These are phyloP conservation scores for Cassiopea andromeda DNA, from an alignment of 30 jellyfish, hydroid and myxozoan species.

Conservation along the genomic window DNA sequence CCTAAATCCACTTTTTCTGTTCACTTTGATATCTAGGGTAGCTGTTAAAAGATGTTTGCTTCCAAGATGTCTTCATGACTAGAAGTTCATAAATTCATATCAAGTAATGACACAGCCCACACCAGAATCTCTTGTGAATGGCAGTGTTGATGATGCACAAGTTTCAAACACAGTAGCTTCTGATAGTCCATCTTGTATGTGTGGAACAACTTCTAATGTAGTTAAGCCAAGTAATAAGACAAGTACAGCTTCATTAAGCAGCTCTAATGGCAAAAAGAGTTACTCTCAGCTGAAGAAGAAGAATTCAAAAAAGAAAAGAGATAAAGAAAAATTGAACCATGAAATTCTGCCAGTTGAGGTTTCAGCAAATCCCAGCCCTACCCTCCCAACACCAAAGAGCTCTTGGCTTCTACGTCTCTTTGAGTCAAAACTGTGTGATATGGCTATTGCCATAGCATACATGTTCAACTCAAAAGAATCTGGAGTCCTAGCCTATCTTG, in stretches of 20 bases:
- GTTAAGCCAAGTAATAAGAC: background rate
- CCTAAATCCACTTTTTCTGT: no score
- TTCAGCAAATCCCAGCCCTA: constrained; percentile 33
- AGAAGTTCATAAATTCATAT: background rate
- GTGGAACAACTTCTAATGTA: constrained; percentile 26
- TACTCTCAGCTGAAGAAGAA: constrained; percentile 56
- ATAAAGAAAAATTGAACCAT: constrained; percentile 41
- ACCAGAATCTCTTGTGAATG: constrained; percentile 1
- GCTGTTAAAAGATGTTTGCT: background rate
- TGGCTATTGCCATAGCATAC: constrained; percentile 96
- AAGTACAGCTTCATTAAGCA: background rate
- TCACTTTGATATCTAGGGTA: no score
- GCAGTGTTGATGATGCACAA: background rate
- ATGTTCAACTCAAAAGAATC: constrained; percentile 90
- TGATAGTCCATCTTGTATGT: constrained; percentile 11
- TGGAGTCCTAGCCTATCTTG: constrained; percentile 97
- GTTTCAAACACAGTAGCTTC: background rate
- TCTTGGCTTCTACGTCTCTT: constrained; percentile 95
- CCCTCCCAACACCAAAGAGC: constrained; percentile 87
- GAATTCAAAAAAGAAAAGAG: constrained; percentile 53
- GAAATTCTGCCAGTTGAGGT: constrained; percentile 45
- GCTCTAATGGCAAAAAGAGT: constrained; percentile 43
- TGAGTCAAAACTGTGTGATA: constrained; percentile 95
- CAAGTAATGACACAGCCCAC: constrained; percentile 34
- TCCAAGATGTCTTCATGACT: background rate